These are phyloP conservation scores for Merops nubicus DNA, from an alignment of 2,113 vertebrate genomes.

Conservation along the genomic window DNA sequence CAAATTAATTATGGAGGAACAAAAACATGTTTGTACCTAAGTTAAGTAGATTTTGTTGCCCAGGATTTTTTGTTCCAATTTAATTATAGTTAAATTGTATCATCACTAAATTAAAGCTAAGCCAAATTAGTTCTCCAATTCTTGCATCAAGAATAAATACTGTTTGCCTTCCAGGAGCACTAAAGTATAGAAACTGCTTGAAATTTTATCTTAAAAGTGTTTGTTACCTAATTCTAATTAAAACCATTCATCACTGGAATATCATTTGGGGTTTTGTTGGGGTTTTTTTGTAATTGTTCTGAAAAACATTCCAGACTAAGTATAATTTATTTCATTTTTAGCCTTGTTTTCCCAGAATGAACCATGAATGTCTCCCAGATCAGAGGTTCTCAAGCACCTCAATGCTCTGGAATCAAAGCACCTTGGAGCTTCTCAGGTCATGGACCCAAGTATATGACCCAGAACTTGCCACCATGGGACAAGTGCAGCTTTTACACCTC, in stretches of 20 bases:
- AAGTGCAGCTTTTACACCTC: no score
- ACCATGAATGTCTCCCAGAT: rapidly evolving
- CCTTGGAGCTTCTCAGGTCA: rapidly evolving
- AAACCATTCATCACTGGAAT: conserved; percentile 50
- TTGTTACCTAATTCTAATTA: conserved; percentile 65
- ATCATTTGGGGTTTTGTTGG: not conserved
- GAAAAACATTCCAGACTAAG: not conserved
- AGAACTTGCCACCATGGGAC: not conserved
- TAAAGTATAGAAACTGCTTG: conserved; percentile 45
- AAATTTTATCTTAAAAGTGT: conserved; percentile 24
- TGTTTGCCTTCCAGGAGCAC: conserved; percentile 47
- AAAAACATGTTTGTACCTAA: not conserved
- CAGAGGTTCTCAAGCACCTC: not conserved
- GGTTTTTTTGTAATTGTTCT: not conserved
- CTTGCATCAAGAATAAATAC: conserved; percentile 45
- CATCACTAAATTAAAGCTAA: conserved; percentile 60
- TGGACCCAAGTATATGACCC: not conserved
- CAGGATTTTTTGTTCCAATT: conserved; percentile 20
- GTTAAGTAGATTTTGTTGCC: conserved; percentile 10
- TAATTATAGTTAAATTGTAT: conserved; percentile 64
- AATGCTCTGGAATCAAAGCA: not conserved
- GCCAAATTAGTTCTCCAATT: conserved; percentile 41
- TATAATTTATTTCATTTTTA: not conserved
- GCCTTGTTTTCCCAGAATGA: not conserved
- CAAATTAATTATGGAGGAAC: not conserved